These are phyloP conservation scores for Rhagophthalmus giganteus DNA, from an alignment of 2,888 invertebrate genomes.

Conservation along the genomic window DNA sequence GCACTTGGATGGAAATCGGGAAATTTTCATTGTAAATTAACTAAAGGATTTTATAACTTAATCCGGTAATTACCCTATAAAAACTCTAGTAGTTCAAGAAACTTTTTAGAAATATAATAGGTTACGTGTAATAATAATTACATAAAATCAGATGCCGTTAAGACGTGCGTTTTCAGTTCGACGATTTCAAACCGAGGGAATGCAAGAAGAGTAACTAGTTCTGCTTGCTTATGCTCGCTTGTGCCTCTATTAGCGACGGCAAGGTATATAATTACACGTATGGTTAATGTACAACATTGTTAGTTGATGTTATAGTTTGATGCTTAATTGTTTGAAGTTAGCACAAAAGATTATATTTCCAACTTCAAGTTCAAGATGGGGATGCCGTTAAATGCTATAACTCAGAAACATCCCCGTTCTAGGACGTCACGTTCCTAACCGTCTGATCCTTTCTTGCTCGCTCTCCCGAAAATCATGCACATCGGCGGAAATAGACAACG, in stretches of 20 bases:
- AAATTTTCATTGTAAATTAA: no score
- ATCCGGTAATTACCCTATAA: no score
- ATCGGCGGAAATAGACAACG: conserved; percentile 14
- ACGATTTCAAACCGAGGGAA: conserved; percentile 2
- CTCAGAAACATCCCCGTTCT: conserved; percentile 15
- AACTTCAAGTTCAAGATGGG: conserved; percentile 23
- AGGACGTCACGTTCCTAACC: conserved; percentile 11
- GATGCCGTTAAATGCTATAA: conserved; percentile 16
- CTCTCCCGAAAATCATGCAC: conserved; percentile 11
- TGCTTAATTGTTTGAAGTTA: conserved; percentile 28
- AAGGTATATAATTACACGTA: conserved; percentile 24
- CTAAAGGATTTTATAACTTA: no score
- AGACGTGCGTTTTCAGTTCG: conserved; percentile 8
- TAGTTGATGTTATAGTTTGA: conserved; percentile 24
- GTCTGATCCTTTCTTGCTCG: conserved; percentile 18
- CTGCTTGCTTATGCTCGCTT: conserved; percentile 14
- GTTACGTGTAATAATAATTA: not conserved
- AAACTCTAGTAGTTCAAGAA: no score
- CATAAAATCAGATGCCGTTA: conserved; percentile 1
- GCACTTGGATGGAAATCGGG: no score
- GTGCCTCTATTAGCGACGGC: conserved; percentile 16
- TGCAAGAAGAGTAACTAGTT: conserved; percentile 8
- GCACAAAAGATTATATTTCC: conserved; percentile 30
- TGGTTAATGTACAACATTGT: conserved; percentile 25
- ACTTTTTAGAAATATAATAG: no score